A percentile compares a stretch with the other conserved stretches of the same genome.
Evolutionary conservation across 2,888 invertebrate species (phyloP).

Genomic region (Caenorhabditis uteleia): DNA sequence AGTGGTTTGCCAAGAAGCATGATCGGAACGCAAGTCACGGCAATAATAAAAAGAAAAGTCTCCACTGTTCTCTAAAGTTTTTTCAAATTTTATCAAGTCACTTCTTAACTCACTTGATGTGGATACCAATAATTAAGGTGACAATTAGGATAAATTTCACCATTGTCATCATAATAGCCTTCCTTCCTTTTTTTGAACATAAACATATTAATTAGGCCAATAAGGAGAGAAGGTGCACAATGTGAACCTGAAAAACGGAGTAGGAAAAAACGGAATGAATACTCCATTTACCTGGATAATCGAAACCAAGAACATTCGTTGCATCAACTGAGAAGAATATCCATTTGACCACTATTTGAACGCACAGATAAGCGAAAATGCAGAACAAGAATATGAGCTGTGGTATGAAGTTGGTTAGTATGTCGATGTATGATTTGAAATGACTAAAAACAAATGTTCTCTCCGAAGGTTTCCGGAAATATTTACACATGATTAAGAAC

Average conservation of each 20-base stretch:
- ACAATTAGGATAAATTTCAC: slow-evolving; percentile 45
- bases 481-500: slow-evolving; percentile 55
- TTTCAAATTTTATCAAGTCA: neutral
- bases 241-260: slow-evolving; percentile 68
- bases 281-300: slow-evolving; percentile 4
- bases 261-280: slow-evolving; percentile 16
- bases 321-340: slow-evolving; percentile 72
- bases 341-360: slow-evolving; percentile 71
- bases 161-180: slow-evolving; percentile 39
- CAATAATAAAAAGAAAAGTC: slow-evolving; percentile 68
- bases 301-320: slow-evolving; percentile 43
- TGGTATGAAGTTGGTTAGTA: slow-evolving; percentile 91
- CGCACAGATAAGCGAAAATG: slow-evolving; percentile 92
- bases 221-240: slow-evolving; percentile 69
- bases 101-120: slow-evolving; percentile 59
- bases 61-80: slow-evolving; percentile 59
- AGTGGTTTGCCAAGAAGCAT: slow-evolving; percentile 68
- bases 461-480: no score
- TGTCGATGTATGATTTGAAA: slow-evolving; percentile 78
- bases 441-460: slow-evolving; percentile 71
- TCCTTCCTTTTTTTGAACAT: slow-evolving; percentile 50
- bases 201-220: slow-evolving; percentile 67
- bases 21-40: slow-evolving; percentile 63
- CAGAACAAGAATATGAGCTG: slow-evolving; percentile 87
- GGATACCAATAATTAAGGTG: slow-evolving; percentile 70